phyloP scores from a whole-genome alignment of 1,140 invertebrate genomes.

The Papilio helenus region DNA sequence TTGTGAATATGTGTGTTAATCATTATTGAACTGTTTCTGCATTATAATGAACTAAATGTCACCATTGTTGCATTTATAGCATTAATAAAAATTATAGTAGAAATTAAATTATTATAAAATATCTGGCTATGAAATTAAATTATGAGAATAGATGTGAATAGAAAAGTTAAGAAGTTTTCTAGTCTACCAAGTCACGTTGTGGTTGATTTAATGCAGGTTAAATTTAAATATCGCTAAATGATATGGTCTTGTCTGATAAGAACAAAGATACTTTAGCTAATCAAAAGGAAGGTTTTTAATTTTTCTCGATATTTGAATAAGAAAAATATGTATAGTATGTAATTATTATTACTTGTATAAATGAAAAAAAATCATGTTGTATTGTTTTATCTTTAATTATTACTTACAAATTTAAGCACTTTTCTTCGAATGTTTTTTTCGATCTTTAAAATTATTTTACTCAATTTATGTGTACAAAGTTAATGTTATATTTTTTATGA shows the following conservation, averaged over 20 bases:
- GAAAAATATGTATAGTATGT: no score
- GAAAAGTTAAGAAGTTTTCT: neutral
- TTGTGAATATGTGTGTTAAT: no score
- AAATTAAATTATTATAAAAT: no score
- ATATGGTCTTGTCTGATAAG: neutral
- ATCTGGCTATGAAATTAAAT: no score
- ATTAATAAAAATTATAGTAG: neutral
- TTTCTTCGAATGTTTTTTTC: neutral
- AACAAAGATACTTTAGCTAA: neutral
- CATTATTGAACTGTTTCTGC: no score
- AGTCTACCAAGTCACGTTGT: neutral
- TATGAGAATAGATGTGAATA: no score
- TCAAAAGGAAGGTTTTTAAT: neutral
- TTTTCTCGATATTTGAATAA: neutral
- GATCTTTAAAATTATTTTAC: neutral
- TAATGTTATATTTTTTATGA: slow-evolving; percentile 37
- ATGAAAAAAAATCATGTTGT: neutral
- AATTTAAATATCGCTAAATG: neutral
- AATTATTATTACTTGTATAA: no score
- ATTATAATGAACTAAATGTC: neutral
- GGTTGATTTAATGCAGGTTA: neutral
- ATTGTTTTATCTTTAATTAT: neutral
- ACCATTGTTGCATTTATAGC: neutral
- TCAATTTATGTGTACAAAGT: neutral
- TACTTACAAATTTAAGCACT: neutral